Evolutionary conservation across 1,140 invertebrate species (phyloP).

Genomic region (Ephestia elutella): DNA sequence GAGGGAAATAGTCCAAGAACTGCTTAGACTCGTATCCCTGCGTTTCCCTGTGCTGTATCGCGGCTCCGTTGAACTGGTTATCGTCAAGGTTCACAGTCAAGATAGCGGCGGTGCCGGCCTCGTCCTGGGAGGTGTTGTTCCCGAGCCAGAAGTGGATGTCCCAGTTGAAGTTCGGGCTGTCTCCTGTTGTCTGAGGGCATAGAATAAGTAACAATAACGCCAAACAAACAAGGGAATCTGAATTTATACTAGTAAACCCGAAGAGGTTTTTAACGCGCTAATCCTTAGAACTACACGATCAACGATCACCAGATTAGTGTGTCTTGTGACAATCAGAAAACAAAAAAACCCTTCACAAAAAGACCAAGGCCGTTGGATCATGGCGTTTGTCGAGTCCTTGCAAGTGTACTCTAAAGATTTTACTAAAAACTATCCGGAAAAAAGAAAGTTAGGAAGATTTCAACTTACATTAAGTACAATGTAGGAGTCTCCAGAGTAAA

Average conservation of each 20-base stretch:
- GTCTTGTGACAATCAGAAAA: no score
- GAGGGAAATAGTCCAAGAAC: conserved; percentile 90
- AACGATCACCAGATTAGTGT: no score
- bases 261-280: no score
- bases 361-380: no score
- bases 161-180: conserved; percentile 76
- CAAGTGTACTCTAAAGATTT: no score
- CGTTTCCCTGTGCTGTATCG: conserved; percentile 91
- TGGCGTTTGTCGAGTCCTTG: no score
- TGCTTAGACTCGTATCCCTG: conserved; percentile 88
- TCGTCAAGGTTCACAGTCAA: conserved; percentile 91
- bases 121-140: conserved; percentile 88
- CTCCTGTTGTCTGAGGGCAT: conserved; percentile 74
- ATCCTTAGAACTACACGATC: no score
- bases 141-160: conserved; percentile 95
- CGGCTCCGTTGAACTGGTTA: conserved; percentile 82
- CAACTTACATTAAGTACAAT: conserved; percentile 87
- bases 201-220: no score
- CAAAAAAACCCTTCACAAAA: no score
- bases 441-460: background rate
- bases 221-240: no score
- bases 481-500: conserved; percentile 92
- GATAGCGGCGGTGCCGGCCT: conserved; percentile 90
- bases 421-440: no score
- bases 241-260: no score